A percentile compares a stretch with the other conserved stretches of the same genome.
These are phyloP conservation scores for Hypotaenidia okinawae DNA, from an alignment of 2,797 vertebrate species.

Conservation along the genomic window DNA sequence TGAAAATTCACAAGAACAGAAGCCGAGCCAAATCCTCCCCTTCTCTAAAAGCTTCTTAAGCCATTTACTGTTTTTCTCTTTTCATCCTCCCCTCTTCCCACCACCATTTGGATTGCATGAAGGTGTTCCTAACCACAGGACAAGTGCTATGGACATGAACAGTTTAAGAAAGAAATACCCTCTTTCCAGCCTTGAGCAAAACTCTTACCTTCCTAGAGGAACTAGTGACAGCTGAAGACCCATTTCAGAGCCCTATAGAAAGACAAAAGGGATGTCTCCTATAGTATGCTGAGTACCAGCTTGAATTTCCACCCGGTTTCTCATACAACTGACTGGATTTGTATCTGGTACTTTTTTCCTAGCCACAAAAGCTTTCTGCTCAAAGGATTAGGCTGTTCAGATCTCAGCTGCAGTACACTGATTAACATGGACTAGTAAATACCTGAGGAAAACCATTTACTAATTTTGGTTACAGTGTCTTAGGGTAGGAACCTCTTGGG, in stretches of 20 bases:
- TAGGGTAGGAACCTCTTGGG: not conserved
- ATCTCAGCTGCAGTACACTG: not conserved
- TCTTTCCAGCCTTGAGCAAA: not conserved
- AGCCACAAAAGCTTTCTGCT: not conserved
- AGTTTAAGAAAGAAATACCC: not conserved
- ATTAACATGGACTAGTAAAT: not conserved
- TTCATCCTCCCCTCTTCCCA: accelerated
- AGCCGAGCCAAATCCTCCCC: not conserved
- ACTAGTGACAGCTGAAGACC: not conserved
- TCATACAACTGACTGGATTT: not conserved
- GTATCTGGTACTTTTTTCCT: not conserved
- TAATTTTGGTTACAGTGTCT: not conserved
- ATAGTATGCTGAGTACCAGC: not conserved
- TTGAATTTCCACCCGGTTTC: not conserved
- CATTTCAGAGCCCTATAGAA: not conserved
- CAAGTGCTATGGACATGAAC: accelerated
- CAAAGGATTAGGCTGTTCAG: not conserved
- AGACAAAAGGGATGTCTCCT: not conserved
- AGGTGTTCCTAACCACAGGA: not conserved
- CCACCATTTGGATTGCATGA: not conserved
- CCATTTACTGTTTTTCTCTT: not conserved
- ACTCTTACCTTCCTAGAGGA: not conserved
- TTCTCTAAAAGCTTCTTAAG: not conserved
- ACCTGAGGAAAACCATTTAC: not conserved
- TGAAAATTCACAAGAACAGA: not conserved